phyloP scores from a whole-genome alignment of 1,140 invertebrate genomes.

The Brachionus plicatilis region DNA sequence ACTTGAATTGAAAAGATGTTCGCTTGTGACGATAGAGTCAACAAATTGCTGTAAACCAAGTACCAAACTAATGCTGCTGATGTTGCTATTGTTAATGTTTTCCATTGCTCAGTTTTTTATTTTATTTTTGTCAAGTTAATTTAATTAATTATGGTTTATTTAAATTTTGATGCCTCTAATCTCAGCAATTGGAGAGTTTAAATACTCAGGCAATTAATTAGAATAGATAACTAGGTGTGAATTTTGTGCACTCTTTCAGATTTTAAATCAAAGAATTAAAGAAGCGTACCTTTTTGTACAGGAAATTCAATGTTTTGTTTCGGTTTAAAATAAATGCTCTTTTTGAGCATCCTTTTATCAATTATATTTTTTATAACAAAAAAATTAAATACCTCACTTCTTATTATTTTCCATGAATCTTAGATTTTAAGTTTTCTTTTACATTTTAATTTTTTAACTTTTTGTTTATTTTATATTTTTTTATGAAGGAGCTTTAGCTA shows the following conservation, averaged over 20 bases:
- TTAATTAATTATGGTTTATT: background rate
- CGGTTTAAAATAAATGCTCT: background rate
- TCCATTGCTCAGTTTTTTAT: background rate
- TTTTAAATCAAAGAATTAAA: background rate
- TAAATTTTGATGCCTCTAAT: background rate
- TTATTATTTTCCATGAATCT: too few species aligned
- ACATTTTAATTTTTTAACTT: too few species aligned
- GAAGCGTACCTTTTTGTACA: background rate
- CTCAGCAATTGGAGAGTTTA: background rate
- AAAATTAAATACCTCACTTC: too few species aligned
- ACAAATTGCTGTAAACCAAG: background rate
- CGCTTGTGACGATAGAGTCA: background rate
- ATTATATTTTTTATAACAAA: too few species aligned
- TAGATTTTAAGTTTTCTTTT: too few species aligned
- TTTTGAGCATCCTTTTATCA: background rate
- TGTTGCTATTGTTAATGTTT: background rate
- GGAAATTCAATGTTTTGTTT: background rate
- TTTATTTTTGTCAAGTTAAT: background rate
- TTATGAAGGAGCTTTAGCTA: too few species aligned
- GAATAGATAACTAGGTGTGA: background rate
- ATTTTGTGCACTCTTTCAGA: background rate
- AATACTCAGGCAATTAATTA: background rate
- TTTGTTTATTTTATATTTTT: too few species aligned
- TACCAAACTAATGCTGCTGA: background rate
- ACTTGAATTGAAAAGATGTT: background rate